Evolutionary conservation across 2,113 vertebrate genomes (phyloP).

Genomic region (Tragelaphus strepsiceros): DNA sequence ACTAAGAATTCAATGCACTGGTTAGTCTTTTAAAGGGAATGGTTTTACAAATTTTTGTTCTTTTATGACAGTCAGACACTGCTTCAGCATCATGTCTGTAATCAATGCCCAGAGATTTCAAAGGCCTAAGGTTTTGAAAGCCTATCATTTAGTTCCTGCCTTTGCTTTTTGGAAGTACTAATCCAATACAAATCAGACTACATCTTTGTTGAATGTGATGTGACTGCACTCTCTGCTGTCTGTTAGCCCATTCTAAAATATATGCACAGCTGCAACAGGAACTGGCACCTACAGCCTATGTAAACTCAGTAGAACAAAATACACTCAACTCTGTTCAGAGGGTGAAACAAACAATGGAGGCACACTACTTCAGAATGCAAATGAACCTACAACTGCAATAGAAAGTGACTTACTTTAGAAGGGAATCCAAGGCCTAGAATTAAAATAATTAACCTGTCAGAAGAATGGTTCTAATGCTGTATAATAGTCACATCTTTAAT

Average conservation of each 20-base stretch:
- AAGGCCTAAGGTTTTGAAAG: not conserved
- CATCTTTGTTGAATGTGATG: not conserved
- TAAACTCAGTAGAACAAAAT: constrained; percentile 23
- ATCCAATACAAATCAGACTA: not conserved
- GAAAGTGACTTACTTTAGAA: not conserved
- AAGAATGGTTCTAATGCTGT: not conserved
- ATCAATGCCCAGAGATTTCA: not conserved
- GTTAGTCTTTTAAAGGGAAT: not conserved
- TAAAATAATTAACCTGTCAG: not conserved
- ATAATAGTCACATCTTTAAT: not conserved
- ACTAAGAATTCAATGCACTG: not conserved
- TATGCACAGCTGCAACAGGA: not conserved
- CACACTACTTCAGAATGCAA: not conserved
- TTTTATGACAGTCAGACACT: not conserved
- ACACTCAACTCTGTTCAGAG: not conserved
- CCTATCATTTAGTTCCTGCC: not conserved
- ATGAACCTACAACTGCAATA: not conserved
- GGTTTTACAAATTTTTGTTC: not conserved
- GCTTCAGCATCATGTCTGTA: not conserved
- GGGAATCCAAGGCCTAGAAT: not conserved
- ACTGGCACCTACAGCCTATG: not conserved
- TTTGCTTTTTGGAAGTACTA: not conserved
- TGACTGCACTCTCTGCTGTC: not conserved
- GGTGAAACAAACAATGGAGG: not conserved
- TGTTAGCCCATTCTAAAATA: not conserved